Conservation (phyloP, 2,888 invertebrate species). For the Octodonta nipae region DNA sequence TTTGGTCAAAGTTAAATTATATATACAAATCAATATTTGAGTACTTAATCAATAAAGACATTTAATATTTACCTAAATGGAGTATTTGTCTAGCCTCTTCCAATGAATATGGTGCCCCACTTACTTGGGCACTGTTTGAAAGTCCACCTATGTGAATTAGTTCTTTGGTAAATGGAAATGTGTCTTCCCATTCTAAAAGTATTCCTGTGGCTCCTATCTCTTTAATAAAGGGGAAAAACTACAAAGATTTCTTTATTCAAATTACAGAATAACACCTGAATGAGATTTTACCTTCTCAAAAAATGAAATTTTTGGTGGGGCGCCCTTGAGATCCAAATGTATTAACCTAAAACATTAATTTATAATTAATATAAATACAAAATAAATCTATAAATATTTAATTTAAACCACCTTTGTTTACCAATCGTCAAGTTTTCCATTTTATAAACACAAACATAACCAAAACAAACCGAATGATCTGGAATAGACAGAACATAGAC, state of each 20-base stretch:
- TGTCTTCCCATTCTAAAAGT: constrained; percentile 79
- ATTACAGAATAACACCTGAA: too few relatives aligned
- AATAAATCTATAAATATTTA: too few relatives aligned
- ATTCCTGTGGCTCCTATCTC: constrained; percentile 69
- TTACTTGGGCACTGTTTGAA: constrained; percentile 36
- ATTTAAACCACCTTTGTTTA: too few relatives aligned
- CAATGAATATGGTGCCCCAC: constrained; percentile 49
- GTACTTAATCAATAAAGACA: too few relatives aligned
- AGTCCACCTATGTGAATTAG: constrained; percentile 46
- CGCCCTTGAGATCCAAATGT: constrained; percentile 64
- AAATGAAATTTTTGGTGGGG: constrained; percentile 49
- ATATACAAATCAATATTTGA: too few relatives aligned
- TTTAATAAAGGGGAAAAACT: constrained; percentile 48
- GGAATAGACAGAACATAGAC: too few relatives aligned
- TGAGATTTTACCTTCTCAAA: constrained; percentile 40
- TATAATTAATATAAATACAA: too few relatives aligned
- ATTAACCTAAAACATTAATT: constrained; percentile 43
- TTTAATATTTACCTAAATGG: constrained; percentile 38
- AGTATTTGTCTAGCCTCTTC: constrained; percentile 55
- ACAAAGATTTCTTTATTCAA: too few relatives aligned
- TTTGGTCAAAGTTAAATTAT: too few relatives aligned
- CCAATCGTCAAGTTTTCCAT: too few relatives aligned
- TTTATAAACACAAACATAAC: too few relatives aligned
- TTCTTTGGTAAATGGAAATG: constrained; percentile 63
- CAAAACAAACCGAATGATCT: too few relatives aligned